Base-by-base conservation (phyloP, 2,888 invertebrate genomes). In the Fragum whitleyi region DNA sequence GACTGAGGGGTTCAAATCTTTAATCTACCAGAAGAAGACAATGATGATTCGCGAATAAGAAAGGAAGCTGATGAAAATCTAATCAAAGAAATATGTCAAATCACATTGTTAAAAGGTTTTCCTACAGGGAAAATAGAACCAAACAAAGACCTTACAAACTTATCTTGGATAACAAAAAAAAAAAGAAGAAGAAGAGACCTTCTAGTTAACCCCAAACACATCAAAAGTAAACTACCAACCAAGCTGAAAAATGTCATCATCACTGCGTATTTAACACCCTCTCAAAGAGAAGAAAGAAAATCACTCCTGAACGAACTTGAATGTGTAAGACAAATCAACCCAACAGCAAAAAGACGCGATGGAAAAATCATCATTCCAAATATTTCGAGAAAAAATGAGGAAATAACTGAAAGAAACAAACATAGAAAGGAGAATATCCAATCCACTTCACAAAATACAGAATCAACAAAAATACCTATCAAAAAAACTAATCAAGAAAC, bases 251-350 rank as follows among this genome's bases (percentile, higher is more conserved):
- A 53, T 16, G 21, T 21, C 53, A 53, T 53, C 19, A 53, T 53
- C 21, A 53, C 53, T 53, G n/a, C 53, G 6, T 7, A 53, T 53
- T 11, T 53, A 6, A 53, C 53, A 5, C 53, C 53, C 6, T 7
- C 53, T 6, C 53, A 53, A 21, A 7, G 53, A 53, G 53, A 53
- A 53, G 53, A 53, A 53, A 53, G 53, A 53, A 53, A 53, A n/a
- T n/a, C 11, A 7, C 53, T 53, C 5, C 21, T 53, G 19, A 16
- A 21, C 5, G 53, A 53, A 53, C 53, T 53, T 11, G 53, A 53
- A 21, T 5, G 19, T 6, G 53, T 21, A 53, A 53, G n/a, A n/a
- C n/a, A n/a, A n/a, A n/a, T n/a, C n/a, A n/a, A n/a, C n/a, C n/a
- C n/a, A n/a, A n/a, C n/a, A n/a, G 53, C 53, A 11, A 53, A 53